These are phyloP conservation scores for Chascanopsetta lugubris DNA, from an alignment of 2,113 vertebrate species.

Conservation along the genomic window DNA sequence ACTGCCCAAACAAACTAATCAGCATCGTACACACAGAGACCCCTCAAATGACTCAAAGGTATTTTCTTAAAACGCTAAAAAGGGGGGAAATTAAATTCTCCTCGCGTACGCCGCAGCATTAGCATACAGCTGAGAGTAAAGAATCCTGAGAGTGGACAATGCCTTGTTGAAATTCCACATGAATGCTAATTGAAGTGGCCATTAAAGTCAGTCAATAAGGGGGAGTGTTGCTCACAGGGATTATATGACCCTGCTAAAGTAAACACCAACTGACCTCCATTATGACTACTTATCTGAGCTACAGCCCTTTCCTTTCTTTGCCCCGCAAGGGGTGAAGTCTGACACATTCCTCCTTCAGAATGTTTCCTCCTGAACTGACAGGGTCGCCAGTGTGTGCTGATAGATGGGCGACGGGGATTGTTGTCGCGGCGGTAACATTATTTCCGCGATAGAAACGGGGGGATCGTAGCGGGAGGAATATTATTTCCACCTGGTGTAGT, in stretches of 20 bases:
- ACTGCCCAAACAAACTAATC: conserved; percentile 75
- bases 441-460: conserved; percentile 40
- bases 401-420: conserved; percentile 48
- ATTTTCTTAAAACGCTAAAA: conserved; percentile 19
- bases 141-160: conserved; percentile 44
- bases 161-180: conserved; percentile 61
- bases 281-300: conserved; percentile 74
- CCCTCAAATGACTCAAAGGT: conserved; percentile 6
- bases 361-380: conserved; percentile 56
- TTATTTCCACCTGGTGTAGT: conserved; percentile 64
- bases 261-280: conserved; percentile 78
- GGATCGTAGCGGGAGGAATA: conserved; percentile 40
- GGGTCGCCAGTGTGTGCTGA: conserved; percentile 51
- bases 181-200: conserved; percentile 74
- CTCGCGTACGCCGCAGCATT: conserved; percentile 49
- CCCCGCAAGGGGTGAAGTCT: conserved; percentile 65
- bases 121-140: conserved; percentile 73
- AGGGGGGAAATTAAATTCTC: conserved; percentile 8
- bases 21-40: conserved; percentile 55
- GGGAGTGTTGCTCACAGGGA: conserved; percentile 64
- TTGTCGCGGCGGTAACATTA: conserved; percentile 33
- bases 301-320: conserved; percentile 65
- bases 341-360: conserved; percentile 69
- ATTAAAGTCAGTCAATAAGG: conserved; percentile 69
- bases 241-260: conserved; percentile 71